phyloP scores from a whole-genome alignment of 1,140 invertebrate genomes.

The Leucophenga varia region DNA sequence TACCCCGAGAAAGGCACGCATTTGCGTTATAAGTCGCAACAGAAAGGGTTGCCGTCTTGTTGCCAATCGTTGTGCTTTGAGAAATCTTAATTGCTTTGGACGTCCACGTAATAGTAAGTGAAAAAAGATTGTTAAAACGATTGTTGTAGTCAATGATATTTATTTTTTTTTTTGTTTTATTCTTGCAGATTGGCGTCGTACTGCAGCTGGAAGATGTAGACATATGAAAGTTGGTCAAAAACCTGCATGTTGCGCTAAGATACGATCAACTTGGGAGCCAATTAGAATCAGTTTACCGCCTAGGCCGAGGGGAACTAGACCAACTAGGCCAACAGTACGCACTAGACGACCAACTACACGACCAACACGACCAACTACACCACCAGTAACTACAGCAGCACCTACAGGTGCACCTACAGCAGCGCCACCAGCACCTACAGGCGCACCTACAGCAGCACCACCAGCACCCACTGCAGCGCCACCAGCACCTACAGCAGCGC shows the following conservation, averaged over 20 bases:
- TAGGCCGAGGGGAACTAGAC: too few species aligned
- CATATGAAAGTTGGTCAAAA: conserved; percentile 29
- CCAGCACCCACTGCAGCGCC: neutral
- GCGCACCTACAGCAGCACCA: too few species aligned
- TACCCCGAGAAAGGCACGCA: conserved; percentile 12
- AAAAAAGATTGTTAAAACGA: too few species aligned
- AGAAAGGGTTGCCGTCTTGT: conserved; percentile 24
- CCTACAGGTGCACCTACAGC: too few species aligned
- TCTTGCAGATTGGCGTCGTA: conserved; percentile 35
- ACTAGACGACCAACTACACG: neutral
- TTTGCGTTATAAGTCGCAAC: conserved; percentile 28
- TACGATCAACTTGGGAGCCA: too few species aligned
- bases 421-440: too few species aligned
- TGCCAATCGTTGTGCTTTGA: conserved; percentile 31
- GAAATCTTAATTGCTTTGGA: conserved; percentile 30
- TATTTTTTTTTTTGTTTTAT: neutral
- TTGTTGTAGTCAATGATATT: too few species aligned
- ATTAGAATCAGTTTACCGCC: too few species aligned
- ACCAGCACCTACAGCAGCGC: neutral
- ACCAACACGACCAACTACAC: neutral
- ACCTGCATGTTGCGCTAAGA: too few species aligned
- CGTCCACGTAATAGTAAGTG: conserved; percentile 33
- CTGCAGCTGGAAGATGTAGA: conserved; percentile 22
- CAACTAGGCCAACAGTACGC: neutral
- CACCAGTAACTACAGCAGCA: too few species aligned